phyloP scores from a whole-genome alignment of 2,888 invertebrate species.

The Teleiodes luculella region DNA sequence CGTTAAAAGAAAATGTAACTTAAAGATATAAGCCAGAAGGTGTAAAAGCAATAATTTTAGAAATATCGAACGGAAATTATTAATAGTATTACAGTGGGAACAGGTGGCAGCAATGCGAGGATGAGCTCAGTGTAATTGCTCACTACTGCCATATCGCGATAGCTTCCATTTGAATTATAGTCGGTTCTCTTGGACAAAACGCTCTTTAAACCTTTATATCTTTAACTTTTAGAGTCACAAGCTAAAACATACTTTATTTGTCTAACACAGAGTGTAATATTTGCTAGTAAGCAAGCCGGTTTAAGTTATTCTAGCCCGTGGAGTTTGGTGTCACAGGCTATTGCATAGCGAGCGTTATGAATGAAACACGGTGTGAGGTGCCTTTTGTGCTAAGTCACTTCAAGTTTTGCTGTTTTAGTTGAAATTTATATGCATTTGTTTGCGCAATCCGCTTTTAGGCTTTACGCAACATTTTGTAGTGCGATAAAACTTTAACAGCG shows the following conservation, averaged over 20 bases:
- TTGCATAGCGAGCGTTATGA: constrained; percentile 20
- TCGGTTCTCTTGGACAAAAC: constrained; percentile 31
- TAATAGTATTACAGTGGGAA: constrained; percentile 59
- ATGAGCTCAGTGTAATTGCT: constrained; percentile 67
- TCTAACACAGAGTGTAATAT: background rate
- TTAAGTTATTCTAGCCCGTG: background rate
- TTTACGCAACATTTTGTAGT: too few species aligned
- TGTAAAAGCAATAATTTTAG: background rate
- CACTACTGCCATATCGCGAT: constrained; percentile 53
- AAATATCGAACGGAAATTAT: constrained; percentile 43
- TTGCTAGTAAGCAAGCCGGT: background rate
- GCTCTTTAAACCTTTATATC: constrained; percentile 7
- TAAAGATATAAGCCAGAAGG: constrained; percentile 13
- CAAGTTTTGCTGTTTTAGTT: background rate
- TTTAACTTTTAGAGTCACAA: background rate
- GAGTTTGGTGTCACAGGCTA: background rate
- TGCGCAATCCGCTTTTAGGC: constrained; percentile 14
- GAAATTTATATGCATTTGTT: constrained; percentile 5
- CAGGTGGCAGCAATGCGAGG: constrained; percentile 63
- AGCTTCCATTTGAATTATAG: constrained; percentile 23
- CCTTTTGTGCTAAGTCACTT: constrained; percentile 24
- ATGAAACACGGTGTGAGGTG: constrained; percentile 32
- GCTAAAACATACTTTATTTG: background rate
- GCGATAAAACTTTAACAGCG: too few species aligned
- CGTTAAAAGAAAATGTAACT: constrained; percentile 32